Conservation (phyloP, 1,140 invertebrate species). For the Ceratina calcarata region DNA sequence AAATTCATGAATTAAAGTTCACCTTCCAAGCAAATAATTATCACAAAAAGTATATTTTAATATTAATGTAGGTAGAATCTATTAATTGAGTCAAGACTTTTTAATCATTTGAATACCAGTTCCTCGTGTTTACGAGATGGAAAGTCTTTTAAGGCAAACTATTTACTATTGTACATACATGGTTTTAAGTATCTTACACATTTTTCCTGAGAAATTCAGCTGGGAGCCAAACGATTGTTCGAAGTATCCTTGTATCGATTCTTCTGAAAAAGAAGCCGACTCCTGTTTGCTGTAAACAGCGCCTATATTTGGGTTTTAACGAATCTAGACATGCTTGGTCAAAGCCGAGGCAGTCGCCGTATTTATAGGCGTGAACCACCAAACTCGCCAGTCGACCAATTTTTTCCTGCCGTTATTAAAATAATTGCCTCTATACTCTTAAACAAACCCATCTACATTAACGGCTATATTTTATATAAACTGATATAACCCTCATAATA, state of each 20-base stretch:
- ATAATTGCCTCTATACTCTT: not conserved
- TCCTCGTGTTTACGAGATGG: too few species aligned
- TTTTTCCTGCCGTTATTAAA: not conserved
- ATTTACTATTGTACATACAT: not conserved
- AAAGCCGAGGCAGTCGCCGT: not conserved
- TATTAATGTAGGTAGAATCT: too few species aligned
- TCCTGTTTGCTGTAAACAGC: not conserved
- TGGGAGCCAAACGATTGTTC: not conserved
- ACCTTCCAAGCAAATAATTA: too few species aligned
- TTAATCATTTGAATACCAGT: too few species aligned
- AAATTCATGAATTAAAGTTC: too few species aligned
- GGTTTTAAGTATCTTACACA: not conserved
- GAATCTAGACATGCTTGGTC: slow-evolving; percentile 21
- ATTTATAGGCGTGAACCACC: not conserved
- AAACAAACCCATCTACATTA: too few species aligned
- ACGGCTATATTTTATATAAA: too few species aligned
- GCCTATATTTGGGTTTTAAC: not conserved
- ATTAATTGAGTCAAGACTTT: too few species aligned
- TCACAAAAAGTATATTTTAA: too few species aligned
- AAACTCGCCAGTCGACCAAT: not conserved
- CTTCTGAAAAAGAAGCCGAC: not conserved
- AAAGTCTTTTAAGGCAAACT: too few species aligned
- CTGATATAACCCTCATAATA: too few species aligned
- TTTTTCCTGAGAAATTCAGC: not conserved
- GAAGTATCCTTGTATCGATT: not conserved